A percentile compares a stretch with the other conserved stretches of the same genome.
These are phyloP conservation scores for Campylomormyrus tamandua DNA, from an alignment of 2,113 vertebrate genomes.

Conservation along the genomic window DNA sequence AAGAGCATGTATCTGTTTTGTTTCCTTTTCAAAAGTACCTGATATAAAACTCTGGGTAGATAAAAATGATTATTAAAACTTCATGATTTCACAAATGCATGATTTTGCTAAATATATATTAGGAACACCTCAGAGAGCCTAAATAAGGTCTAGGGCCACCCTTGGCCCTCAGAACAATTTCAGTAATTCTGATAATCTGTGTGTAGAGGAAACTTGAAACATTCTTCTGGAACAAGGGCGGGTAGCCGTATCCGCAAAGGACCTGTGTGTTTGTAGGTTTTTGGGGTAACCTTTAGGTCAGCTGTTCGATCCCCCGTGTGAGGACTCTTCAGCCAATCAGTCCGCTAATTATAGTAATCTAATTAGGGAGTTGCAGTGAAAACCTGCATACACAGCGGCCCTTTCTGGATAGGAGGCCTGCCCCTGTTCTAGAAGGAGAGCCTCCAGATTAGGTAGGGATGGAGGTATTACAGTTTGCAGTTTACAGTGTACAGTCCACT, in stretches of 20 bases:
- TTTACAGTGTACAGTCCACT: neutral
- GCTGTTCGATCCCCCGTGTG: neutral
- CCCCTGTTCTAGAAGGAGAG: neutral
- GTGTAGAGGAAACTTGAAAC: neutral
- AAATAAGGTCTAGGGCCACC: neutral
- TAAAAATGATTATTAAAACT: neutral
- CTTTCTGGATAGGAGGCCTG: neutral
- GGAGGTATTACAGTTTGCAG: too few species aligned
- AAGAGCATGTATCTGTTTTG: too few species aligned
- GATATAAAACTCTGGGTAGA: neutral
- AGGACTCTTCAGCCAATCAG: neutral
- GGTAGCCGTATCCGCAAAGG: neutral
- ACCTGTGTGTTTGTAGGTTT: neutral
- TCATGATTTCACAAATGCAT: too few species aligned
- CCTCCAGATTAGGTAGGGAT: neutral
- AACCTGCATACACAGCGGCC: neutral
- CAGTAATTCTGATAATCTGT: neutral
- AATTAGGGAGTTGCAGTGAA: neutral
- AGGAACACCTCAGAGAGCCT: neutral
- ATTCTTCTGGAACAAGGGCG: neutral
- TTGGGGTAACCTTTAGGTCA: neutral
- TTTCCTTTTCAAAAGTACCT: neutral
- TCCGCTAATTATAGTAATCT: neutral
- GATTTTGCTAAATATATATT: too few species aligned
- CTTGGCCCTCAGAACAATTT: neutral